Base-by-base conservation (phyloP, 2,888 invertebrate genomes). In the Cephus sareptanus region DNA sequence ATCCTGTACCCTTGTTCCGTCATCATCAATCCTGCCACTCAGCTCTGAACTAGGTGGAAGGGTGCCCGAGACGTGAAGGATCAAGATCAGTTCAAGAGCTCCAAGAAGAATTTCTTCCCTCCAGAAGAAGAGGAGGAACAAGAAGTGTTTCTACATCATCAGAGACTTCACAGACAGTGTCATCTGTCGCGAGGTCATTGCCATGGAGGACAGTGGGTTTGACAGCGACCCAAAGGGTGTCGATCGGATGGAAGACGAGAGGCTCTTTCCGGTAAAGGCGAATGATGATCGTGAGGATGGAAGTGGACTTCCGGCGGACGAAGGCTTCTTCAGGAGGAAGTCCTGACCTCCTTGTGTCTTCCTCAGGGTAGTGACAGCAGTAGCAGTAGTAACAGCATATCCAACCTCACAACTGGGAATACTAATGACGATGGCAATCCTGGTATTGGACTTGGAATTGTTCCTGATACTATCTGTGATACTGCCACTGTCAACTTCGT, bases 191-290 rank as follows among this genome's bases (percentile, higher is more conserved):
- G 56, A 40, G 40, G 2, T 56, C 23, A 23, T 56, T 56, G 23
- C 56, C 9, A 91, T 92, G 91, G 92, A 92, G 86, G 92, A 92
- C 84, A 92, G 92, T 82, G 92, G 92, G 74, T 92, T 92, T 83
- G 92, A 92, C 79, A 92, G 92, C 85, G 92, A 92, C 84, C 92
- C 92, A 15, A 92, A 92, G 80, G 84, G 88, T 34, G 87, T 86
- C 80, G 88, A 85, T 78, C 88, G 87, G 68, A 81, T 82, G 35
- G 91, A 92, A 81, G 92, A 92, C 79, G 92, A 92, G 74, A 89
- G 89, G 78, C 82, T 89, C 77, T 91, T 91, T 81, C 81, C 88
- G 88, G 92, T 91, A 84, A 87, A 73, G 56, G 56, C 56, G 56
- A 56, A 56, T 56, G 56, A 69, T 56, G 56, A 56, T 56, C 56